These are phyloP conservation scores for Gisinianus flammeolus DNA, from an alignment of 2,888 invertebrate species.

Conservation along the genomic window DNA sequence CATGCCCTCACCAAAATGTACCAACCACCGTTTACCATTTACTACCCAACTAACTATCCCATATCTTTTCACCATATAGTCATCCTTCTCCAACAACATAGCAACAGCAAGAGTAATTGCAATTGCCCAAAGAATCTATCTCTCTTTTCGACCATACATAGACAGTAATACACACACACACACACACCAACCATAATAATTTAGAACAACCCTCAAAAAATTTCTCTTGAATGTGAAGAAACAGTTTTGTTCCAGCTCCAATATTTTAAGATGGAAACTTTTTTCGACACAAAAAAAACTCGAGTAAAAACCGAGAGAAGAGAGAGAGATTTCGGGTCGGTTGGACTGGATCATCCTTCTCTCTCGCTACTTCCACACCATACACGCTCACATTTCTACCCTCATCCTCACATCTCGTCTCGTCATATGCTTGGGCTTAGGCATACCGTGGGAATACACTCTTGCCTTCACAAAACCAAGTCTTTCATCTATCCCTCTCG, in stretches of 20 bases:
- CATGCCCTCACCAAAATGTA: neutral
- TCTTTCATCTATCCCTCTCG: slow-evolving; percentile 29
- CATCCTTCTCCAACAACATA: neutral
- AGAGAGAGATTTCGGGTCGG: slow-evolving; percentile 35
- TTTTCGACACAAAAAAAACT: slow-evolving; percentile 28
- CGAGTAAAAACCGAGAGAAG: slow-evolving; percentile 10
- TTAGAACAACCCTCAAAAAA: slow-evolving; percentile 10
- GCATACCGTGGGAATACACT: slow-evolving; percentile 33
- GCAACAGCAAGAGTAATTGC: neutral
- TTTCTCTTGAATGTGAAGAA: slow-evolving; percentile 24
- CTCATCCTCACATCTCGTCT: neutral
- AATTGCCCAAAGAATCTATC: neutral
- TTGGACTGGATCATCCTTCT: slow-evolving; percentile 23
- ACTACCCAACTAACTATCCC: too few relatives aligned
- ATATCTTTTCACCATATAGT: neutral
- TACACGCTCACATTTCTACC: slow-evolving; percentile 11
- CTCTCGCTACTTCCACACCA: slow-evolving; percentile 2
- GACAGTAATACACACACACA: neutral
- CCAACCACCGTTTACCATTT: neutral
- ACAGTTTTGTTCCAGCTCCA: slow-evolving; percentile 19
- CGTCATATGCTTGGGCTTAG: neutral
- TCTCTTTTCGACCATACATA: neutral
- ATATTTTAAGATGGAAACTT: slow-evolving; percentile 31
- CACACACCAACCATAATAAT: neutral
- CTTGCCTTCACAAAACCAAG: slow-evolving; percentile 13